Base-by-base conservation (phyloP, 2,888 invertebrate genomes). In the Apamea anceps region DNA sequence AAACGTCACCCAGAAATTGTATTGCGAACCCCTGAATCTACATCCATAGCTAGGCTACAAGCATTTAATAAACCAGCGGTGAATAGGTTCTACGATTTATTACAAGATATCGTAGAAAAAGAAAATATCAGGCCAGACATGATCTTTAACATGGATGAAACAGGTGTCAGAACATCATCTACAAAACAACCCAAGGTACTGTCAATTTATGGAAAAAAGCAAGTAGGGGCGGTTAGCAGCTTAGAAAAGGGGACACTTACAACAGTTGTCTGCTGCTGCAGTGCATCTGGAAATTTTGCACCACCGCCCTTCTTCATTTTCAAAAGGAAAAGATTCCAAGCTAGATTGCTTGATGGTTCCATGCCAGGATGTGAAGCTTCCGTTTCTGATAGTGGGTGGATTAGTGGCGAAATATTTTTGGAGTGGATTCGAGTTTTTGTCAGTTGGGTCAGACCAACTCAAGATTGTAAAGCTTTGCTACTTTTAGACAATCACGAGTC, bases 181-280 rank as follows among this genome's bases (percentile, higher is more conserved):
- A 62, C 62, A 15, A 62, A 28, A 62, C n/a, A 3, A 62, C 62
- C 62, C 2, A 62, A 62, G 2, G 62, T 62, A 0, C 7, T 62
- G 7, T 62, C 62, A 3, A 8, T 28, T 62, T 62, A 62, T 62
- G 28, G 62, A 6, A 62, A 62, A 62, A 62, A 62, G n/a, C 60
- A 62, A 62, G 60, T 62, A 32, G 32, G 32, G 32, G 32, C 32
- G 1, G n/a, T 62, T 7, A 62, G 60, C 60, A 62, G 60, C 13
- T n/a, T 62, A n/a, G 60, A 62, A 62, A 62, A 13, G 6, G n/a
- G 60, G 2, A 62, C 60, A n/a, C 3, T 62, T 2, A 62, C 60
- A 62, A 62, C 60, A 62, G 60, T 62, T n/a, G n/a, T 62, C n/a
- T 62, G 60, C 6, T 62, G 60, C 60, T 62, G 60, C 60, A 62